Percentiles rank a stretch among this genome's conserved stretches.
phyloP scores from a whole-genome alignment of 1,140 invertebrate genomes.

The Cydia amplana region DNA sequence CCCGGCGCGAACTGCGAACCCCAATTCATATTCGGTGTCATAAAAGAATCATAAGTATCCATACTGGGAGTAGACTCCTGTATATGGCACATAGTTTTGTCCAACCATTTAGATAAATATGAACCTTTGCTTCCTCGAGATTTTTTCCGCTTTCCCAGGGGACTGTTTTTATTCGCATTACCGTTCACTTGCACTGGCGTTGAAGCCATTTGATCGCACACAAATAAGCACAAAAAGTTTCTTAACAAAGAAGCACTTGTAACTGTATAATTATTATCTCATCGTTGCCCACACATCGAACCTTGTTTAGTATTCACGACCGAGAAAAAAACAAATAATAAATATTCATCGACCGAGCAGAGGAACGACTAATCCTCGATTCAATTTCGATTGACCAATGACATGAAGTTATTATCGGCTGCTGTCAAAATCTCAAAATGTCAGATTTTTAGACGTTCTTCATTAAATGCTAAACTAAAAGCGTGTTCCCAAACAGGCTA shows the following conservation, averaged over 20 bases:
- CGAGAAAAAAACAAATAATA: constrained; percentile 30
- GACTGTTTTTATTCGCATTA: constrained; percentile 61
- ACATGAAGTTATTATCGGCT: constrained; percentile 29
- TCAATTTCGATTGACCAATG: constrained; percentile 30
- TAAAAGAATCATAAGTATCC: constrained; percentile 61
- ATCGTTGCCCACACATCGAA: constrained; percentile 41
- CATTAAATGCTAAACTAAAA: background rate
- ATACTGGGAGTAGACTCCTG: constrained; percentile 60
- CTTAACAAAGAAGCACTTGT: constrained; percentile 32
- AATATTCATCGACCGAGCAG: constrained; percentile 26
- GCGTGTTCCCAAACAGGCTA: background rate
- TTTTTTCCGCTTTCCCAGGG: constrained; percentile 73
- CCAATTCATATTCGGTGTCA: constrained; percentile 62
- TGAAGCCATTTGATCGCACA: constrained; percentile 58
- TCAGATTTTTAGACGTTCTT: background rate
- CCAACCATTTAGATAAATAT: constrained; percentile 71
- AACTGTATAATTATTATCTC: constrained; percentile 42
- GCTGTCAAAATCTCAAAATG: background rate
- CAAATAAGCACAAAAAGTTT: constrained; percentile 34
- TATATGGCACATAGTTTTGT: constrained; percentile 67
- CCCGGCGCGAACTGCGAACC: constrained; percentile 64
- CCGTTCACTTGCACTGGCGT: constrained; percentile 68
- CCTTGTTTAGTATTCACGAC: constrained; percentile 23
- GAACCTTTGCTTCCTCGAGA: constrained; percentile 61
- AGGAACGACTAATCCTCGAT: constrained; percentile 22